These are phyloP conservation scores for Aurelia coerulea DNA, from an alignment of 30 jellyfish, hydroid and myxozoan species.

Conservation along the genomic window DNA sequence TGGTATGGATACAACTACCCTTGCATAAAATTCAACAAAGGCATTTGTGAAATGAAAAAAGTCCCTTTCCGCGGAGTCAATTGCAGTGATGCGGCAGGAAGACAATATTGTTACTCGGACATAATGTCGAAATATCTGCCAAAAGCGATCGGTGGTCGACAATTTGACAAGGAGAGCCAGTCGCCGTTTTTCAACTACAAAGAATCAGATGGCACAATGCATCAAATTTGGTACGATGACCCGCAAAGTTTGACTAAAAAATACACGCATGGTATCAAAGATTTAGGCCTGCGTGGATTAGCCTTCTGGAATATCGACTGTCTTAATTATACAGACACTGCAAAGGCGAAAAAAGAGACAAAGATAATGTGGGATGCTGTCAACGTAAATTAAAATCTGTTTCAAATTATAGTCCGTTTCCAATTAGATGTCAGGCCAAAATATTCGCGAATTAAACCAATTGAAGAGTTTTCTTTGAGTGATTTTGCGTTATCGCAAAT, in stretches of 20 bases:
- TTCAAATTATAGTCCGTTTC: too few relatives aligned
- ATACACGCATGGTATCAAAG: conserved; percentile 62
- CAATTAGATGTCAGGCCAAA: too few relatives aligned
- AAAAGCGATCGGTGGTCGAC: conserved; percentile 73
- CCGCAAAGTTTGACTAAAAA: conserved; percentile 60
- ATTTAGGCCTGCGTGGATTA: conserved; percentile 64
- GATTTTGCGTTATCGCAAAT: too few relatives aligned
- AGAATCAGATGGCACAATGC: conserved; percentile 40
- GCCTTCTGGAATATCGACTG: conserved; percentile 81
- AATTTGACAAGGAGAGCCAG: conserved; percentile 60
- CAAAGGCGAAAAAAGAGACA: conserved; percentile 54
- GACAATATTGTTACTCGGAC: conserved; percentile 55
- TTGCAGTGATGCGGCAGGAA: conserved; percentile 90
- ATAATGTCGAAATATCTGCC: conserved; percentile 47
- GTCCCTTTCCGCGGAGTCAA: conserved; percentile 73
- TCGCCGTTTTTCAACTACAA: conserved; percentile 74
- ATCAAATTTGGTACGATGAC: conserved; percentile 83
- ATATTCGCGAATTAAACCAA: too few relatives aligned
- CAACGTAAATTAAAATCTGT: neutral
- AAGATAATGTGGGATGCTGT: conserved; percentile 81
- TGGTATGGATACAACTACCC: conserved; percentile 92
- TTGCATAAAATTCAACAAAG: conserved; percentile 35
- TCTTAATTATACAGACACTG: conserved; percentile 55
- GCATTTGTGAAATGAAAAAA: conserved; percentile 53
- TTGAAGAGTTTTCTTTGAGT: too few relatives aligned